Evolutionary conservation across 2,113 vertebrate species (phyloP).

Genomic region (Tragelaphus imberbis): DNA sequence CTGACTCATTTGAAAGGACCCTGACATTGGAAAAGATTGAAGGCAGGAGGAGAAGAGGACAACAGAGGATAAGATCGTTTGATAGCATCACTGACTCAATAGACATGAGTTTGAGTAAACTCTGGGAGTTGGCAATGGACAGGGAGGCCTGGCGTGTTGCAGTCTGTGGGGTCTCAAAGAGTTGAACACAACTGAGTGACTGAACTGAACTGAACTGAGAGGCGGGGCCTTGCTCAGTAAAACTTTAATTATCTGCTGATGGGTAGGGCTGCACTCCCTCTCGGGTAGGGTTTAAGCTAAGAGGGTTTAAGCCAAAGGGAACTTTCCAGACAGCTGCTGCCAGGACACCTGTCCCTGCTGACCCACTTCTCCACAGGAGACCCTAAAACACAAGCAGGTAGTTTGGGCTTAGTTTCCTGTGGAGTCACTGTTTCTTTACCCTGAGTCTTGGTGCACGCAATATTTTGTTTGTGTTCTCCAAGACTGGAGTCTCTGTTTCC

Average conservation of each 20-base stretch:
- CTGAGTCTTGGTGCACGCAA: not conserved
- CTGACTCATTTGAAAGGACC: not conserved
- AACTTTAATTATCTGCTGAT: not conserved
- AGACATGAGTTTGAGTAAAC: not conserved
- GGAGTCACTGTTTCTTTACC: not conserved
- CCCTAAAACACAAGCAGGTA: not conserved
- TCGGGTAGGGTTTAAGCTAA: not conserved
- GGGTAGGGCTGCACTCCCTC: not conserved
- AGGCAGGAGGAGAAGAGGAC: not conserved
- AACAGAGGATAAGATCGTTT: not conserved
- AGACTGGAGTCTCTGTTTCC: not conserved
- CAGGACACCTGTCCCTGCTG: not conserved
- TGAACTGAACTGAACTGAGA: not conserved
- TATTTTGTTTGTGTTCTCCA: not conserved
- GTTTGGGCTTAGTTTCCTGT: not conserved
- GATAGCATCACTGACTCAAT: not conserved
- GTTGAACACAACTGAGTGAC: not conserved
- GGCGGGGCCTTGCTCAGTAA: not conserved
- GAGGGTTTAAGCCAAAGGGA: not conserved
- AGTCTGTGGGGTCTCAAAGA: not conserved
- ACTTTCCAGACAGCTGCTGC: not conserved
- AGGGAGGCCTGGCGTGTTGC: not conserved
- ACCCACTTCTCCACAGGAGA: not conserved
- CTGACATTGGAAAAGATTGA: not conserved
- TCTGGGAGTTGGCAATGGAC: not conserved